Evolutionary conservation across 1,140 invertebrate genomes (phyloP).

Genomic region (Pristionchus pacificus): DNA sequence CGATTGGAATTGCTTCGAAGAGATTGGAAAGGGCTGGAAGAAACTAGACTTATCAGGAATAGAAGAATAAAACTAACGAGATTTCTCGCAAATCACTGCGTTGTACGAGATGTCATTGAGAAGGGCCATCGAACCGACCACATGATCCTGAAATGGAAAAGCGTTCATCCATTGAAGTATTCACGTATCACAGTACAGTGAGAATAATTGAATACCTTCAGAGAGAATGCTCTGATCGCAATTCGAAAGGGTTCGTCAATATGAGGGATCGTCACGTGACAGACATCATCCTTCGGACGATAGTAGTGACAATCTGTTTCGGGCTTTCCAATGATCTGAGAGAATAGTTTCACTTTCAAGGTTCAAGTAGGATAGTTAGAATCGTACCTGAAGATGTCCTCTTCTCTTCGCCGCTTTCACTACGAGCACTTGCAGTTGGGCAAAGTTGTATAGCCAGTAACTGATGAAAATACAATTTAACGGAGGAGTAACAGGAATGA

Average conservation of each 20-base stretch:
- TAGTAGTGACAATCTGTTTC: conserved; percentile 37
- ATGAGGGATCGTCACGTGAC: conserved; percentile 30
- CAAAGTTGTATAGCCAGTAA: conserved; percentile 40
- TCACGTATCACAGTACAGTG: neutral
- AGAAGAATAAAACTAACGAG: conserved; percentile 24
- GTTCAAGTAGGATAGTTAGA: neutral
- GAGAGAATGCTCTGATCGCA: conserved; percentile 35
- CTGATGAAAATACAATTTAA: conserved; percentile 18
- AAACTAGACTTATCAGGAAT: neutral
- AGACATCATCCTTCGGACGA: conserved; percentile 30
- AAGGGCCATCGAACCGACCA: conserved; percentile 32
- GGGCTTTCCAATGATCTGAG: conserved; percentile 31
- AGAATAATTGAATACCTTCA: conserved; percentile 7
- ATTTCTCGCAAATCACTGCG: conserved; percentile 29
- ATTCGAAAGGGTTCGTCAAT: conserved; percentile 37
- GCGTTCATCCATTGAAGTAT: too few relatives aligned
- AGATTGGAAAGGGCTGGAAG: conserved; percentile 22
- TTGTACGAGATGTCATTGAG: conserved; percentile 35
- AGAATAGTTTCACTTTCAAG: conserved; percentile 1
- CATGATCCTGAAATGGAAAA: conserved; percentile 8
- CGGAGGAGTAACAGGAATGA: too few relatives aligned
- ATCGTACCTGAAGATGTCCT: conserved; percentile 19
- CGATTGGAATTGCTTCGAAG: conserved; percentile 16
- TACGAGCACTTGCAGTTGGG: conserved; percentile 37
- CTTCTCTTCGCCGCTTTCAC: conserved; percentile 29